A percentile compares a stretch with the other conserved stretches of the same genome.
Conservation (phyloP, 1,140 invertebrate species). For the Scaptomyza pallida region DNA sequence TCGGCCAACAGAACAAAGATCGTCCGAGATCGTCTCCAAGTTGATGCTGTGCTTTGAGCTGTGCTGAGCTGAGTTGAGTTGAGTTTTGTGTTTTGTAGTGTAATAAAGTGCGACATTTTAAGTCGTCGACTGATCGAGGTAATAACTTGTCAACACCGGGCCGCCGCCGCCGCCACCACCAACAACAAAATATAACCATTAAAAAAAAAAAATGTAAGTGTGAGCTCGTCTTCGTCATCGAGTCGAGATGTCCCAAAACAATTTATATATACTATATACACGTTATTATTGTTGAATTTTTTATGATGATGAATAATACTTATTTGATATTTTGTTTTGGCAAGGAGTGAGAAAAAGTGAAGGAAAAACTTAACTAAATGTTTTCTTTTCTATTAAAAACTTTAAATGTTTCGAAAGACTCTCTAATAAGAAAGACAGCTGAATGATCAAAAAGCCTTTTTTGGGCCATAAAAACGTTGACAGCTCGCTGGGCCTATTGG, state of each 20-base stretch:
- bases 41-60: constrained; percentile 33
- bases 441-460: constrained; percentile 30
- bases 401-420: neutral
- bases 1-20: constrained; percentile 39
- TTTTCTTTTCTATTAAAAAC: constrained; percentile 3
- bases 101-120: constrained; percentile 82
- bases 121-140: constrained; percentile 73
- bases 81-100: constrained; percentile 80
- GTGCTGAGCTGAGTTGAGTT: constrained; percentile 55
- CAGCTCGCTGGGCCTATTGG: constrained; percentile 65
- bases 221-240: constrained; percentile 40
- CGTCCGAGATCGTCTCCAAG: constrained; percentile 35
- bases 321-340: too few species aligned
- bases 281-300: neutral
- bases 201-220: constrained; percentile 46
- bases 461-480: constrained; percentile 69
- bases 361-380: neutral
- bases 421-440: constrained; percentile 48
- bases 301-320: constrained; percentile 1
- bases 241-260: constrained; percentile 21
- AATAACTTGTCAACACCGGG: constrained; percentile 77
- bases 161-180: neutral
- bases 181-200: constrained; percentile 58
- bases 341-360: neutral
- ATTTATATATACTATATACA: constrained; percentile 25